Conservation (phyloP, 2,113 vertebrate species). For the Empidonax alnorum region DNA sequence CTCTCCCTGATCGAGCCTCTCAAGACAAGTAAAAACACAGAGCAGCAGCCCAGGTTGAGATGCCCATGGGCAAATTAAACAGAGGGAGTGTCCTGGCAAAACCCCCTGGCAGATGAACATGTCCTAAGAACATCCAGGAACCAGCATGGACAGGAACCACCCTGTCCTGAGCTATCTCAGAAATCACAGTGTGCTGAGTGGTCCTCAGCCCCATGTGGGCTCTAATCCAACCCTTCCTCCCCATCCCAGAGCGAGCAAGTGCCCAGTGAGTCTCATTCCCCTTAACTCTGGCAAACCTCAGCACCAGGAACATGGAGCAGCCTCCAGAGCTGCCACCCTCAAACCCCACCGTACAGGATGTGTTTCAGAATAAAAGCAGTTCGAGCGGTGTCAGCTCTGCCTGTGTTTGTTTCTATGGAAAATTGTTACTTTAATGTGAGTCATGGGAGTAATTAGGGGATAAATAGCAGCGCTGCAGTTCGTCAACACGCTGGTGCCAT, state of each 20-base stretch:
- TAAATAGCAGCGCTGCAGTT: slow-evolving; percentile 63
- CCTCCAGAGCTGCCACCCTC: neutral
- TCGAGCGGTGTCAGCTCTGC: slow-evolving; percentile 17
- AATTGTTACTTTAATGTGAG: slow-evolving; percentile 62
- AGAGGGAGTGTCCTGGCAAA: neutral
- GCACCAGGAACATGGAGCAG: neutral
- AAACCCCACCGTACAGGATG: neutral
- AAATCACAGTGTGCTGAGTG: neutral
- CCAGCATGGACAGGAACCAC: neutral
- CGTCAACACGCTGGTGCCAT: slow-evolving; percentile 44
- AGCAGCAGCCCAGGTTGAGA: neutral
- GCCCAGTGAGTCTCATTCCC: neutral
- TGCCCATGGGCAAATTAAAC: neutral
- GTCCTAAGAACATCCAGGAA: neutral
- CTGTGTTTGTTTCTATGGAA: slow-evolving; percentile 63
- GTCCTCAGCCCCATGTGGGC: neutral
- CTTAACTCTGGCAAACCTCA: neutral
- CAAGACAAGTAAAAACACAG: neutral
- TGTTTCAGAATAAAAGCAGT: slow-evolving; percentile 46
- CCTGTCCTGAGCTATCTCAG: neutral
- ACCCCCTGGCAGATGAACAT: neutral
- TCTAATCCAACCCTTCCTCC: neutral
- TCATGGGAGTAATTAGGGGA: slow-evolving; percentile 65
- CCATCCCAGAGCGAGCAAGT: accelerated
- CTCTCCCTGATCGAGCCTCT: neutral